These are phyloP conservation scores for Parascotia fuliginaria DNA, from an alignment of 2,888 invertebrate species.

Conservation along the genomic window DNA sequence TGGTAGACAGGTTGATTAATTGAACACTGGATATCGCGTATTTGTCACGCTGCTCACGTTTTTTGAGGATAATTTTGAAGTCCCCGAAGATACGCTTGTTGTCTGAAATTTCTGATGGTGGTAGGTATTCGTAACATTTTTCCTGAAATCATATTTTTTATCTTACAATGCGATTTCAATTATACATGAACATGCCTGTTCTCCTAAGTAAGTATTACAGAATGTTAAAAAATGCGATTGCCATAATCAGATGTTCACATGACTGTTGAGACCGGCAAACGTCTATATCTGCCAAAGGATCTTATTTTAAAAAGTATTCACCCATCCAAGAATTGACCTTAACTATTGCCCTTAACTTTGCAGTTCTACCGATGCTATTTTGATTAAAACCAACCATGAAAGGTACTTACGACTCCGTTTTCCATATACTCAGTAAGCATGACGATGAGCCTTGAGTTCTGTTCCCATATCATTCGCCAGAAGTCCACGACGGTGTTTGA, in stretches of 20 bases:
- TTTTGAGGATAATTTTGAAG: conserved; percentile 94
- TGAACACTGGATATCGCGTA: conserved; percentile 95
- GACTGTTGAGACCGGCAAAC: too few relatives aligned
- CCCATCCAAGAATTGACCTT: too few relatives aligned
- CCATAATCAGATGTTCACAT: too few relatives aligned
- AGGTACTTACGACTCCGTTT: conserved; percentile 90
- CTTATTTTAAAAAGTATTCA: too few relatives aligned
- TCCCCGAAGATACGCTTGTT: conserved; percentile 95
- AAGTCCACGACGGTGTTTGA: conserved; percentile 94
- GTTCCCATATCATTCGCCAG: conserved; percentile 99
- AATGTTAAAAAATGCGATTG: too few relatives aligned
- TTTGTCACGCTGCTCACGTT: conserved; percentile 95
- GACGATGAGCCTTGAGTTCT: conserved; percentile 94
- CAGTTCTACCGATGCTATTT: too few relatives aligned
- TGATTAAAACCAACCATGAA: too few relatives aligned
- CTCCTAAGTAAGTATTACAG: too few relatives aligned
- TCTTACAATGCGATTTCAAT: too few relatives aligned
- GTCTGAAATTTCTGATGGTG: conserved; percentile 96
- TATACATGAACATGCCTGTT: neutral
- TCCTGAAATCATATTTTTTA: too few relatives aligned
- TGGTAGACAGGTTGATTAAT: conserved; percentile 92
- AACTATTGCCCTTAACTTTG: too few relatives aligned
- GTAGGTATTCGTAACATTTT: conserved; percentile 96
- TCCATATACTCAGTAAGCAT: conserved; percentile 96
- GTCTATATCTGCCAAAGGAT: too few relatives aligned